phyloP scores from a whole-genome alignment of 2,888 invertebrate species.

The Dyspetes luteomarginatus region DNA sequence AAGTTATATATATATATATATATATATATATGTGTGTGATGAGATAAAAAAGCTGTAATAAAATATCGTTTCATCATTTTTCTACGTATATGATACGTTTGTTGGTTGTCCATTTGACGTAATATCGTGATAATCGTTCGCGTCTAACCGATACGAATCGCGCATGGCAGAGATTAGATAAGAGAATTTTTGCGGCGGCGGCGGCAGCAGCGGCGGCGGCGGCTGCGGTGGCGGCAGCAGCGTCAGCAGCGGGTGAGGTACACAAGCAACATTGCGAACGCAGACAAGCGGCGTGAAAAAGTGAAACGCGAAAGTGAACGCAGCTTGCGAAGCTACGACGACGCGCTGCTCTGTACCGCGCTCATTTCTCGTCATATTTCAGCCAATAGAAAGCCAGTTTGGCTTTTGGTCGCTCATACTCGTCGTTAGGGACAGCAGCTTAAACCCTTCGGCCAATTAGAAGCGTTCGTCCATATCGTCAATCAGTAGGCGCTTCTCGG shows the following conservation, averaged over 20 bases:
- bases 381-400: conserved; percentile 38
- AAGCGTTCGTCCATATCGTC: conserved; percentile 63
- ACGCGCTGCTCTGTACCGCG: conserved; percentile 31
- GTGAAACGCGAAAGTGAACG: conserved; percentile 28
- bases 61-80: not conserved
- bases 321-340: conserved; percentile 21
- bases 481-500: conserved; percentile 64
- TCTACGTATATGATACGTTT: not conserved
- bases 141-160: conserved; percentile 30
- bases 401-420: conserved; percentile 47
- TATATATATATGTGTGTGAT: not conserved
- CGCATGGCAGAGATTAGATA: conserved; percentile 55
- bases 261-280: conserved; percentile 26
- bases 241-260: not conserved
- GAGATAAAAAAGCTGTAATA: not conserved
- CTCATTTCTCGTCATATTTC: not conserved
- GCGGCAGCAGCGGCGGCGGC: not conserved
- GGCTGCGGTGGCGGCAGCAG: not conserved
- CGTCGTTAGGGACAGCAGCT: conserved; percentile 44
- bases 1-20: not conserved
- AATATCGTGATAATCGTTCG: not conserved
- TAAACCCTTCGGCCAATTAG: conserved; percentile 63
- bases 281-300: conserved; percentile 43
- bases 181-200: conserved; percentile 39
- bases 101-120: not conserved